These are phyloP conservation scores for Notothenia rossii DNA, from an alignment of 2,113 vertebrate species.

Conservation along the genomic window DNA sequence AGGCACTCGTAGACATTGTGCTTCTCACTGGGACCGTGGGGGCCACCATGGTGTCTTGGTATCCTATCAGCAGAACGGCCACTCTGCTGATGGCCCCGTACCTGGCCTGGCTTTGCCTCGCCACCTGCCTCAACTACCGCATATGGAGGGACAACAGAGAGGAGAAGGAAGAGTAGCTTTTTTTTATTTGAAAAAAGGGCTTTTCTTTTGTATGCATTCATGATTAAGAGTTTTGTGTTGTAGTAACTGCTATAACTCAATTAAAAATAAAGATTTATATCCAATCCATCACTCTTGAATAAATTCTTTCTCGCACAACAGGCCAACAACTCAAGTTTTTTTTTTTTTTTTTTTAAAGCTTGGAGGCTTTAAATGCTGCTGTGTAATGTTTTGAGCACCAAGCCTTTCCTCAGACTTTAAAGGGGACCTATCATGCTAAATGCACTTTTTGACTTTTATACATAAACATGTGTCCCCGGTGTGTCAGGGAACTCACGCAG, in stretches of 20 bases:
- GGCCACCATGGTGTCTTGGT: slow-evolving; percentile 88
- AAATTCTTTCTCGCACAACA: background rate
- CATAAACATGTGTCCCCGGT: too few relatives aligned
- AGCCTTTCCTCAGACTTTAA: too few relatives aligned
- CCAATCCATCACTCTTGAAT: background rate
- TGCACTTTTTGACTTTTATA: too few relatives aligned
- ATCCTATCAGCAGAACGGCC: slow-evolving; percentile 86
- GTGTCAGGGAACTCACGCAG: too few relatives aligned
- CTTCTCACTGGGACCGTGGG: slow-evolving; percentile 84
- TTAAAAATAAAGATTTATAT: background rate
- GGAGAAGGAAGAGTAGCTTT: slow-evolving; percentile 65
- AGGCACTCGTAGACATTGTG: slow-evolving; percentile 87
- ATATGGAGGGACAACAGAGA: slow-evolving; percentile 91
- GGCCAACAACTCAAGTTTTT: background rate
- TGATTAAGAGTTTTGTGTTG: background rate
- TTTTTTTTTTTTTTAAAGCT: too few relatives aligned
- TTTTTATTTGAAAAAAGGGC: background rate
- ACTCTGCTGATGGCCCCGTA: slow-evolving; percentile 89
- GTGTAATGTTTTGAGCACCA: too few relatives aligned
- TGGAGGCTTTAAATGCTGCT: too few relatives aligned
- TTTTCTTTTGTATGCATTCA: slow-evolving; percentile 1
- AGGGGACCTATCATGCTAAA: too few relatives aligned
- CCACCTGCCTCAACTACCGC: slow-evolving; percentile 85
- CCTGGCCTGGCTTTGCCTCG: slow-evolving; percentile 90
- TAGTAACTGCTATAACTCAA: background rate